Evolutionary conservation across 2,797 vertebrate species (phyloP).

Genomic region (Avahi laniger): DNA sequence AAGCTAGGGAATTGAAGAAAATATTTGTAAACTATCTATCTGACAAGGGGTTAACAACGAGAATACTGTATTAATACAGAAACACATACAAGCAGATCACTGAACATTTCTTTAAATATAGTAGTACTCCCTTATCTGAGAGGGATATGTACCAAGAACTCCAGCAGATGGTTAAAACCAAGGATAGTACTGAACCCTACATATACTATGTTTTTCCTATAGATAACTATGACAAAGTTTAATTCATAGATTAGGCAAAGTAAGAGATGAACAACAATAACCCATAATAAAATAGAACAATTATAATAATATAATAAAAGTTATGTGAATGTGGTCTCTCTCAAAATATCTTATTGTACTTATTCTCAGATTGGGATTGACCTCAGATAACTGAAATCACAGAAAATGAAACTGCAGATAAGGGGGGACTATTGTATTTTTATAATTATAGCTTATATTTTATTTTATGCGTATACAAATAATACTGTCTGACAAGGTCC

Average conservation of each 20-base stretch:
- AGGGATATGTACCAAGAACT: background rate
- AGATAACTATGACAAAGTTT: background rate
- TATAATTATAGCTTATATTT: constrained; percentile 3
- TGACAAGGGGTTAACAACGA: background rate
- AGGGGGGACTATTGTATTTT: background rate
- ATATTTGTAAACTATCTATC: background rate
- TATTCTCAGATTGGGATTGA: background rate
- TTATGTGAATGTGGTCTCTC: background rate
- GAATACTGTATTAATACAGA: background rate
- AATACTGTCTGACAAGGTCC: background rate
- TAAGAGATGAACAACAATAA: background rate
- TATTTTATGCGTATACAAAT: background rate
- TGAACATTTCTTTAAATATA: background rate
- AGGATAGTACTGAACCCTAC: background rate
- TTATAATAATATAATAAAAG: background rate
- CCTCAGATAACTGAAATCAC: background rate
- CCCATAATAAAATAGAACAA: background rate
- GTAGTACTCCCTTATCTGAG: background rate
- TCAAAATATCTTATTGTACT: background rate
- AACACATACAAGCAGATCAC: background rate
- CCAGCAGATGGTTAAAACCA: background rate
- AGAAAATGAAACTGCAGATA: background rate
- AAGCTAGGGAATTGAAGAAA: background rate
- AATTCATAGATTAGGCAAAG: background rate
- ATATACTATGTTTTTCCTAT: background rate